phyloP scores from a whole-genome alignment of 2,797 vertebrate genomes.

The Syndactyla subalaris region DNA sequence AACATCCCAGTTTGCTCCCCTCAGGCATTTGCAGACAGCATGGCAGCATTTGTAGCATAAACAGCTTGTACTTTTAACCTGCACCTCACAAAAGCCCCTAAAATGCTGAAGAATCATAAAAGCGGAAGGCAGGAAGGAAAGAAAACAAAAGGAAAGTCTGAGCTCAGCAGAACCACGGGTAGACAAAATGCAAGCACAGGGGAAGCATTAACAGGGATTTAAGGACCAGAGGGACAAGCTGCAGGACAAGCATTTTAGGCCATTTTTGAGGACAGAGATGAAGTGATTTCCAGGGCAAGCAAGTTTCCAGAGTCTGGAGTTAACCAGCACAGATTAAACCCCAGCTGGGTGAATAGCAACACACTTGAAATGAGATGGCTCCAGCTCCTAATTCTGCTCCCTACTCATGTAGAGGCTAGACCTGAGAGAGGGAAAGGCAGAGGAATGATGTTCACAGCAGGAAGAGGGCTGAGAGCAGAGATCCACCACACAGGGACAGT shows the following conservation, averaged over 20 bases:
- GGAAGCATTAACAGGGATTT: background rate
- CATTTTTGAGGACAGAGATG: background rate
- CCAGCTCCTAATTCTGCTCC: background rate
- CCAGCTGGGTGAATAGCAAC: background rate
- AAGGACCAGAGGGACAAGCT: background rate
- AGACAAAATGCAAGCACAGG: background rate
- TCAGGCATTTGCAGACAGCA: background rate
- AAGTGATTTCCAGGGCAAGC: background rate
- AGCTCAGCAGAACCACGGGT: background rate
- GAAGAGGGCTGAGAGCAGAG: background rate
- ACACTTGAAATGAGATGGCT: background rate
- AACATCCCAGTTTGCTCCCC: background rate
- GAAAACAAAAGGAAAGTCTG: background rate
- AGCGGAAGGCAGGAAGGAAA: background rate
- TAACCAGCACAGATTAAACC: background rate
- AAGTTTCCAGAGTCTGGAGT: background rate
- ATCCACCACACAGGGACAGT: background rate
- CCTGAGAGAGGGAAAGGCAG: background rate
- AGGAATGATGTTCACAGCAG: background rate
- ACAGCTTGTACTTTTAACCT: background rate
- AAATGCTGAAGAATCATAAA: background rate
- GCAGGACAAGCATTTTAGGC: background rate
- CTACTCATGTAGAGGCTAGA: accelerated
- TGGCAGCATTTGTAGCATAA: background rate
- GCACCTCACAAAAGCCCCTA: background rate